Conservation (phyloP, 2,888 invertebrate genomes). For the Dolichomitus sp. region DNA sequence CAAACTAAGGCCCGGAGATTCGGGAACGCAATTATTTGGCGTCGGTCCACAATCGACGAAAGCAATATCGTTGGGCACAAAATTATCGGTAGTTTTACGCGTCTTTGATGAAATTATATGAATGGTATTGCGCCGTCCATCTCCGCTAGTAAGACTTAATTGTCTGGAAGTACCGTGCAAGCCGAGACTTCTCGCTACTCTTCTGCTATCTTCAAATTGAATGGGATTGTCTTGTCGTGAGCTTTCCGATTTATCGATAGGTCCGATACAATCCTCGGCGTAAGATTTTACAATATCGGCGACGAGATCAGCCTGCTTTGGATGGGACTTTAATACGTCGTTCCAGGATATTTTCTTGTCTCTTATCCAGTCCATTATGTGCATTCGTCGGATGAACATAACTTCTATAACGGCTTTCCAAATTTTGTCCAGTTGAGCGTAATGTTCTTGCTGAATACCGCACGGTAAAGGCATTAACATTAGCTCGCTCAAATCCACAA, state of each 20-base stretch:
- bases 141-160: neutral
- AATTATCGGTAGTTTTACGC: conserved; percentile 71
- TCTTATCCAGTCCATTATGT: conserved; percentile 81
- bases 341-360: conserved; percentile 77
- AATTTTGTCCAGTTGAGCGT: conserved; percentile 73
- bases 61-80: conserved; percentile 73
- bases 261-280: conserved; percentile 44
- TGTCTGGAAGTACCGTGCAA: neutral
- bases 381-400: conserved; percentile 77
- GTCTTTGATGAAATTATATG: neutral
- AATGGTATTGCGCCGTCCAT: neutral
- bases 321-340: conserved; percentile 26
- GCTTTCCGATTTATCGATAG: conserved; percentile 17
- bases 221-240: conserved; percentile 40
- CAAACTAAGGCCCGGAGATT: neutral
- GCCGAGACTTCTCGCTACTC: conserved; percentile 7
- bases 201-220: conserved; percentile 12
- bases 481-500: conserved; percentile 78
- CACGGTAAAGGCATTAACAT: conserved; percentile 82
- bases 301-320: conserved; percentile 63
- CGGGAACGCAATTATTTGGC: conserved; percentile 33
- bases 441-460: conserved; percentile 72
- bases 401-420: conserved; percentile 81
- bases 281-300: conserved; percentile 70
- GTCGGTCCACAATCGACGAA: conserved; percentile 81